phyloP scores from a whole-genome alignment of 2,113 vertebrate species.

The Lasiurus cinereus region DNA sequence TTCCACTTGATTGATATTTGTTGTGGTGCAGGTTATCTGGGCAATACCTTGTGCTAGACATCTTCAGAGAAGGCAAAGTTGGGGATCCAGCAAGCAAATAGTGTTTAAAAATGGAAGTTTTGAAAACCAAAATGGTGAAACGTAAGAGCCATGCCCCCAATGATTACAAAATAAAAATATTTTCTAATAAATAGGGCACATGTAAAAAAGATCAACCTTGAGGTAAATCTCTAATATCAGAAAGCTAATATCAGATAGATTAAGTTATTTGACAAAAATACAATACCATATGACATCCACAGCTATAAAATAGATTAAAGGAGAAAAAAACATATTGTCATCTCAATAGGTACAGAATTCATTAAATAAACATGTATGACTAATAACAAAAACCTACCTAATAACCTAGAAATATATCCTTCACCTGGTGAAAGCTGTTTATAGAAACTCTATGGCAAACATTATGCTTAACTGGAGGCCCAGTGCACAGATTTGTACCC shows the following conservation, averaged over 20 bases:
- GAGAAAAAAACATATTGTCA: background rate
- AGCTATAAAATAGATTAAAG: slow-evolving; percentile 28
- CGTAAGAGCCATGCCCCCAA: background rate
- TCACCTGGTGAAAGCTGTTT: background rate
- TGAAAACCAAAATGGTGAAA: background rate
- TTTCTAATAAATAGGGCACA: background rate
- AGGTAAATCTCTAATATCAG: background rate
- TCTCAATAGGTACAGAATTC: background rate
- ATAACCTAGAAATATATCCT: slow-evolving; percentile 3
- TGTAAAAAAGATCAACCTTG: background rate
- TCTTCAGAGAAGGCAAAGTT: background rate
- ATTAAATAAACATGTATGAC: background rate
- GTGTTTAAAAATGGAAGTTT: background rate
- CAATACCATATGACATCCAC: background rate
- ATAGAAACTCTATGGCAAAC: background rate
- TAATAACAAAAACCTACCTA: background rate
- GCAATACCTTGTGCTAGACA: background rate
- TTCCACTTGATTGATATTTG: background rate
- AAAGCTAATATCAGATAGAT: background rate
- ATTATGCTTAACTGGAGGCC: background rate
- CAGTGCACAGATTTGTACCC: too few species aligned
- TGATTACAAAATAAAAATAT: background rate
- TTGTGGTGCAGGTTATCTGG: background rate
- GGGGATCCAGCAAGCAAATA: background rate
- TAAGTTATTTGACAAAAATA: slow-evolving; percentile 1